phyloP scores from a whole-genome alignment of 2,797 vertebrate species.

The Varecia variegata region DNA sequence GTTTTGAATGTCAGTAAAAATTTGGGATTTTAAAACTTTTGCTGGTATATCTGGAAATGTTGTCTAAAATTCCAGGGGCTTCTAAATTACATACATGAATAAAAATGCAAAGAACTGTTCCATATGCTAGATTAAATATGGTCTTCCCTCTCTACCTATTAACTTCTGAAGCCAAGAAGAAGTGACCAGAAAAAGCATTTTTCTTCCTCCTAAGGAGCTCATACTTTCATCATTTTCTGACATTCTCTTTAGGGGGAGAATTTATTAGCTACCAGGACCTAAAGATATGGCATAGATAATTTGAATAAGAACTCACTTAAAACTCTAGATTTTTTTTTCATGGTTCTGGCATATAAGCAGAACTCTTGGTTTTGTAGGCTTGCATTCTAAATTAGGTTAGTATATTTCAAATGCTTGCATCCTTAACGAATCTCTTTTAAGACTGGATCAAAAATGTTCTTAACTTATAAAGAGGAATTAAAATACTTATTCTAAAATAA shows the following conservation, averaged over 20 bases:
- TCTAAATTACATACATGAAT: not conserved
- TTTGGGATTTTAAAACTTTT: not conserved
- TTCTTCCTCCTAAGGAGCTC: not conserved
- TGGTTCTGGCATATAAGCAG: not conserved
- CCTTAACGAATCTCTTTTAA: slow-evolving; percentile 31
- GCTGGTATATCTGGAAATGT: not conserved
- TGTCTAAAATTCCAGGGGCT: not conserved
- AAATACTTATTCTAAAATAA: slow-evolving; percentile 37
- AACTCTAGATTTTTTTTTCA: slow-evolving; percentile 18
- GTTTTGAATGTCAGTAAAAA: not conserved
- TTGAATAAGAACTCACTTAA: slow-evolving; percentile 7
- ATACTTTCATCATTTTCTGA: not conserved
- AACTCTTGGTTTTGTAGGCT: not conserved
- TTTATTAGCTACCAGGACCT: not conserved
- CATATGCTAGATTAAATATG: not conserved
- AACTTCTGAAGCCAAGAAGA: not conserved
- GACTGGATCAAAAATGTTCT: not conserved
- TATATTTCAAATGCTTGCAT: slow-evolving; percentile 4
- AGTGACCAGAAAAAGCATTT: not conserved
- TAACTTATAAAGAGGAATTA: slow-evolving; percentile 17
- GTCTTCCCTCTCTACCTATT: not conserved
- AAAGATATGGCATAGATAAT: not conserved
- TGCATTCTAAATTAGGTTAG: slow-evolving; percentile 19
- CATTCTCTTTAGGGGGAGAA: not conserved
- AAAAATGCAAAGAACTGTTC: not conserved